Conservation (phyloP, 2,888 invertebrate species). For the Mesoligia furuncula region DNA sequence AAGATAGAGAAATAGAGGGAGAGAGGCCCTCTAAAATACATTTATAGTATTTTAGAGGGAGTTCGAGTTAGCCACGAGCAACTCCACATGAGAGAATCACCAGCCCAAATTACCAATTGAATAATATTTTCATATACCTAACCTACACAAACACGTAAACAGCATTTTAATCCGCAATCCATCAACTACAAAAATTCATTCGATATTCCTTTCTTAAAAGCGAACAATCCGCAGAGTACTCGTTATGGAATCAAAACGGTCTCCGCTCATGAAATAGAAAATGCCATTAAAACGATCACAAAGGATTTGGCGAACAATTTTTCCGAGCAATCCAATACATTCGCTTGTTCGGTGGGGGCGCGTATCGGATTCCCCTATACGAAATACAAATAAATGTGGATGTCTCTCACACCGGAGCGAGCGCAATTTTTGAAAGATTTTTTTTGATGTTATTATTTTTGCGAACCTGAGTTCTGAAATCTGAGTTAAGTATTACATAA, state of each 20-base stretch:
- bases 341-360: constrained; percentile 72
- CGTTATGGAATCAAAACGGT: constrained; percentile 65
- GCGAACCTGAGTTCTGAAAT: background rate
- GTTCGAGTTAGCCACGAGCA: too few species aligned
- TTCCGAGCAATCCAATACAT: constrained; percentile 79
- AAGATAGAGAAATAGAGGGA: too few species aligned
- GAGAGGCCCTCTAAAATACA: too few species aligned
- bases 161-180: constrained; percentile 47
- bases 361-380: constrained; percentile 81
- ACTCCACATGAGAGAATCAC: too few species aligned
- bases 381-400: constrained; percentile 82
- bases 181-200: constrained; percentile 31
- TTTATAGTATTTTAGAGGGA: too few species aligned
- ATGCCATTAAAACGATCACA: constrained; percentile 67
- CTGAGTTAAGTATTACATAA: background rate
- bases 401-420: constrained; percentile 74
- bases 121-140: background rate
- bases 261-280: constrained; percentile 62
- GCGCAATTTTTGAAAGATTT: background rate
- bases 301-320: constrained; percentile 76
- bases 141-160: constrained; percentile 7
- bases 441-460: background rate
- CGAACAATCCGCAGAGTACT: constrained; percentile 66
- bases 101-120: too few species aligned
- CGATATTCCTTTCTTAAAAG: constrained; percentile 51